Evolutionary conservation across 2,113 vertebrate species (phyloP).

Genomic region (Melanostigma gelatinosum): DNA sequence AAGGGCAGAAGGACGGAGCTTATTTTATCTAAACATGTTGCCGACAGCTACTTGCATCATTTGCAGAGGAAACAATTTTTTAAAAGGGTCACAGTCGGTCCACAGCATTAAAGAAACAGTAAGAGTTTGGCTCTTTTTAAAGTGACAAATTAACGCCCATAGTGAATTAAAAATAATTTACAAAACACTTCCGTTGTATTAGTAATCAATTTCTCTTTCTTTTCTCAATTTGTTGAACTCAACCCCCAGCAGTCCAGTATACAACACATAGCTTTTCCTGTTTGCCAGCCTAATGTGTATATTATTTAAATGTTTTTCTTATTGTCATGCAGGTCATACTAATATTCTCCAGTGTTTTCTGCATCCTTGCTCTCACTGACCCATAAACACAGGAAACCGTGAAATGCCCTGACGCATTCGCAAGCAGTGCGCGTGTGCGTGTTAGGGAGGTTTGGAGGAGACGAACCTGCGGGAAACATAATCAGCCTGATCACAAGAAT

Average conservation of each 20-base stretch:
- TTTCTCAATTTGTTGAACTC: too few species aligned
- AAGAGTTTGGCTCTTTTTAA: neutral
- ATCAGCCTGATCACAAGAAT: slow-evolving; percentile 76
- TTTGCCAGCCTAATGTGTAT: neutral
- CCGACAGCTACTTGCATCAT: slow-evolving; percentile 26
- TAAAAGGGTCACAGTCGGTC: neutral
- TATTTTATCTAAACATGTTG: slow-evolving; percentile 41
- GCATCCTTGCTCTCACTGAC: slow-evolving; percentile 56
- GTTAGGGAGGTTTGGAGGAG: slow-evolving; percentile 27
- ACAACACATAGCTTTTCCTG: neutral
- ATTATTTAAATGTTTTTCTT: neutral
- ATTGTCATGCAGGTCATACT: slow-evolving; percentile 3
- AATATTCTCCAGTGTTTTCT: slow-evolving; percentile 29
- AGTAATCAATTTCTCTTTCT: neutral
- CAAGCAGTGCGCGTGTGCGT: slow-evolving; percentile 10
- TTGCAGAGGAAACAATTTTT: neutral
- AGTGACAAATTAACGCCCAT: neutral
- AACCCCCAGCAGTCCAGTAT: too few species aligned
- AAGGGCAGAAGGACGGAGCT: slow-evolving; percentile 34
- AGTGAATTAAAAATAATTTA: neutral
- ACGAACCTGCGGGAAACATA: slow-evolving; percentile 70
- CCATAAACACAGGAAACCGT: slow-evolving; percentile 40
- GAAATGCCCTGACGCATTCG: slow-evolving; percentile 26
- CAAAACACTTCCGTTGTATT: neutral
- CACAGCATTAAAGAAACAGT: neutral